Evolutionary conservation across 2,797 vertebrate species (phyloP).

Genomic region (Gallinago nigripennis): DNA sequence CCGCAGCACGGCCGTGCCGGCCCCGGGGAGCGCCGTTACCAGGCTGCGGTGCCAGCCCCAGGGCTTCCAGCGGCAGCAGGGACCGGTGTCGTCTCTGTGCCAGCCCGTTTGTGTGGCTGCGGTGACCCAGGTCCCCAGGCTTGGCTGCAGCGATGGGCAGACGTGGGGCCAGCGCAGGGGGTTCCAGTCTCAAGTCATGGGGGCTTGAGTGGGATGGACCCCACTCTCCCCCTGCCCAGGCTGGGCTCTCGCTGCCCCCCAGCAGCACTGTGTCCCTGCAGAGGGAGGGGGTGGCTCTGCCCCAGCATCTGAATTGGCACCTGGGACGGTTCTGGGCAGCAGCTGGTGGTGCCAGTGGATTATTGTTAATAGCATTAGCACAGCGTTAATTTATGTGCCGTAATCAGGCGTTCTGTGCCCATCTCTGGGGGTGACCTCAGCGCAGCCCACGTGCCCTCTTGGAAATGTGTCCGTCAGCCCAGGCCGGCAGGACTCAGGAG

Average conservation of each 20-base stretch:
- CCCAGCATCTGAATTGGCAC: background rate
- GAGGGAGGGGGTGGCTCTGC: background rate
- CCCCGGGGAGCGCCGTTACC: background rate
- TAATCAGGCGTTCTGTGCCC: background rate
- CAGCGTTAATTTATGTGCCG: rapidly evolving
- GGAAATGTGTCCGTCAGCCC: background rate
- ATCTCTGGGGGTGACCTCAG: background rate
- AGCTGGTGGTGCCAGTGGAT: background rate
- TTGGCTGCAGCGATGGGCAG: rapidly evolving
- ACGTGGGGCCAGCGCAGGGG: background rate
- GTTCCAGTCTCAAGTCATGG: background rate
- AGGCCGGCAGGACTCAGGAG: background rate
- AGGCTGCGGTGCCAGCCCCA: background rate
- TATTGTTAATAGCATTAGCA: background rate
- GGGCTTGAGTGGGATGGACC: background rate
- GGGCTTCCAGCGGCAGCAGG: background rate
- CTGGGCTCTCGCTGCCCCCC: background rate
- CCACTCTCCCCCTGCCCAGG: background rate
- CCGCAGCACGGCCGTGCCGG: background rate
- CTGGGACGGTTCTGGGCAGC: background rate
- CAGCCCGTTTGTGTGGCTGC: rapidly evolving
- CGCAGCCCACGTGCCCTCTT: background rate
- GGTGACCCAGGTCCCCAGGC: background rate
- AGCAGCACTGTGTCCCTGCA: background rate
- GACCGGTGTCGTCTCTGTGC: background rate